Evolutionary conservation across 1,140 invertebrate genomes (phyloP), one percentile per base, ranked within the genome.

Genomic region (Aphis gossypii): DNA sequence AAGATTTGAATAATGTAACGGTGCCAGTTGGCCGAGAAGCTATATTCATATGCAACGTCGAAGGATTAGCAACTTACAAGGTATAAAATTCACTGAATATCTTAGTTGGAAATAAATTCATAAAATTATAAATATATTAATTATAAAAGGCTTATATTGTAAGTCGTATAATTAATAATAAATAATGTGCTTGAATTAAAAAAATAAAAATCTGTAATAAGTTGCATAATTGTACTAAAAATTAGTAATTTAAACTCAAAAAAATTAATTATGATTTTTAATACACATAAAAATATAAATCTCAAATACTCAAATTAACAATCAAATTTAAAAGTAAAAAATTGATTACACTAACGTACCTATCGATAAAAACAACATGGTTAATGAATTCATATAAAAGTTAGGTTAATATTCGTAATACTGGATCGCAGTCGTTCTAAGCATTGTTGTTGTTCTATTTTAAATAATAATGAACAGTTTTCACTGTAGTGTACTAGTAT

Each of bases 11-110:
- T 44, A 98, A 98, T 95, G 96, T 97, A 30, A 98, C 97, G 0
- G 96, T 97, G 23, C 96, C 97, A 2, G 96, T 97, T 9, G 97
- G 97, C 35, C 95, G 97, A 56, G 97, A 98, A 94, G 97, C 97
- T 14, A 96, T 97, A 46, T 95, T 98, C 82, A 96, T 97, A 21
- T 98, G 97, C 94, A 96, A 96, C 46, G 97, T 98, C 30, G 97
- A 97, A 94, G 97, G 97, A 95, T 95, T 98, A 94, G 97, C 97
- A 94, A 96, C 96, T 51, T 98, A 96, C 95, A 97, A 97, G 96
- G 97, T 97, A 96, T 90, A 51, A 68, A 41, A 21, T 90, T 25
- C n/a, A 87, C 5, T 88, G 8, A 7, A 46, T n/a, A 48, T 35
- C 4, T 20, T 51, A 56, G 30, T 76, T 76, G 14, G 3, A 76